Evolutionary conservation across 2,797 vertebrate genomes (phyloP).

Genomic region (Tokudaia muenninki): DNA sequence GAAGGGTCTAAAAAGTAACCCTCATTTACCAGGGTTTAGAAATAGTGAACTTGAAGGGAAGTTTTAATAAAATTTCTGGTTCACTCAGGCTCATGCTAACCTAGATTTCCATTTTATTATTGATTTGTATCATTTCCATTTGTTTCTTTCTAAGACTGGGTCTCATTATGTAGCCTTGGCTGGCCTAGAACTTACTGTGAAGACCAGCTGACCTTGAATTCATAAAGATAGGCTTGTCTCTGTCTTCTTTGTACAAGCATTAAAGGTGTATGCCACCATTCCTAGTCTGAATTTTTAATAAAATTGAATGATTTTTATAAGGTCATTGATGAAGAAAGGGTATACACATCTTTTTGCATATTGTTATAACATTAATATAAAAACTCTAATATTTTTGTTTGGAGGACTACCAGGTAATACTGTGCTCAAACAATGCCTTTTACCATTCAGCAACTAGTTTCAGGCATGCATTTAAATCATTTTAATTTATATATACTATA

Average conservation of each 20-base stretch:
- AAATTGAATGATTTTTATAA: conserved; percentile 1
- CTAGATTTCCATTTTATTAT: background rate
- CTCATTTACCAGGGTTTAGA: background rate
- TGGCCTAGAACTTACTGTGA: background rate
- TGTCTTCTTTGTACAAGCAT: background rate
- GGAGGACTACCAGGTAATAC: background rate
- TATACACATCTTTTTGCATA: background rate
- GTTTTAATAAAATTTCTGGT: background rate
- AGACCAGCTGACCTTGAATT: background rate
- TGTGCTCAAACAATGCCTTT: background rate
- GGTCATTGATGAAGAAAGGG: background rate
- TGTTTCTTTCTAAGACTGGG: background rate
- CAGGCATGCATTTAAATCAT: background rate
- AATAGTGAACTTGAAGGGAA: background rate
- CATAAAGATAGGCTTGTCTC: background rate
- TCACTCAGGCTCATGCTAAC: background rate
- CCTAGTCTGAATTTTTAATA: background rate
- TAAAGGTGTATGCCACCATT: background rate
- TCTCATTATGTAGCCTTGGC: background rate
- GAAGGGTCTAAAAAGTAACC: background rate
- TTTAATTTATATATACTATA: background rate
- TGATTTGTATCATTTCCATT: background rate
- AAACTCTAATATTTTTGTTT: background rate
- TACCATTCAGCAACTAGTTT: background rate
- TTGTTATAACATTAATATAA: background rate